Evolutionary conservation across 2,113 vertebrate genomes (phyloP).

Genomic region (Heterotilapia buettikoferi): DNA sequence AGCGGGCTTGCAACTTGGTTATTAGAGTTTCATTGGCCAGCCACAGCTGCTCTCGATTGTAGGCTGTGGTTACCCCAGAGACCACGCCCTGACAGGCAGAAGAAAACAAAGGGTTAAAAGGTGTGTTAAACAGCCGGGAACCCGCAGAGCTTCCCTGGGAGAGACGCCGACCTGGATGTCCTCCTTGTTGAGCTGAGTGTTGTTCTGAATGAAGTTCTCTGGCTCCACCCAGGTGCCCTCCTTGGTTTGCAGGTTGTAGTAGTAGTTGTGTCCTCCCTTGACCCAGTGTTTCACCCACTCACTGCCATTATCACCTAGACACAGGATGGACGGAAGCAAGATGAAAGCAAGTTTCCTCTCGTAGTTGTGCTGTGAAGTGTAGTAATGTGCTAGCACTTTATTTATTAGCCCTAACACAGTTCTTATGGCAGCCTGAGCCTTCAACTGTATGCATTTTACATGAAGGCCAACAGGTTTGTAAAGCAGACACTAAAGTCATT

Average conservation of each 20-base stretch:
- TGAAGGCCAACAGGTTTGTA: not conserved
- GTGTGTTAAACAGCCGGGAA: not conserved
- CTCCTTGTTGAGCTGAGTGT: slow-evolving; percentile 85
- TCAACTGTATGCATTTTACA: not conserved
- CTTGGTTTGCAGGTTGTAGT: slow-evolving; percentile 80
- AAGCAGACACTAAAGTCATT: no score
- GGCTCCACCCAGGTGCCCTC: slow-evolving; percentile 91
- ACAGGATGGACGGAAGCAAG: not conserved
- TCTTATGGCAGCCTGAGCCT: not conserved
- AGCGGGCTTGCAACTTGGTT: slow-evolving; percentile 86
- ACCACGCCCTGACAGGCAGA: slow-evolving; percentile 71
- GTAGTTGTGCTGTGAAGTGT: not conserved
- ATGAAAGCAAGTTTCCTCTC: not conserved
- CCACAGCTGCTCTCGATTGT: slow-evolving; percentile 97
- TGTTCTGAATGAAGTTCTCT: slow-evolving; percentile 79
- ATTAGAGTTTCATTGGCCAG: slow-evolving; percentile 91
- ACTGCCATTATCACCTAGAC: slow-evolving; percentile 80
- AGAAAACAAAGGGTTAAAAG: not conserved
- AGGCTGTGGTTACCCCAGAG: slow-evolving; percentile 89
- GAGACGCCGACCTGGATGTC: slow-evolving; percentile 85
- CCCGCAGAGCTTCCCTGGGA: not conserved
- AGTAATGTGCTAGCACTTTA: not conserved
- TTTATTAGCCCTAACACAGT: not conserved
- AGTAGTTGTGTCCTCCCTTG: slow-evolving; percentile 94
- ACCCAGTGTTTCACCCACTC: slow-evolving; percentile 94